phyloP scores from a whole-genome alignment of 2,797 vertebrate genomes.

The Liasis olivaceus region DNA sequence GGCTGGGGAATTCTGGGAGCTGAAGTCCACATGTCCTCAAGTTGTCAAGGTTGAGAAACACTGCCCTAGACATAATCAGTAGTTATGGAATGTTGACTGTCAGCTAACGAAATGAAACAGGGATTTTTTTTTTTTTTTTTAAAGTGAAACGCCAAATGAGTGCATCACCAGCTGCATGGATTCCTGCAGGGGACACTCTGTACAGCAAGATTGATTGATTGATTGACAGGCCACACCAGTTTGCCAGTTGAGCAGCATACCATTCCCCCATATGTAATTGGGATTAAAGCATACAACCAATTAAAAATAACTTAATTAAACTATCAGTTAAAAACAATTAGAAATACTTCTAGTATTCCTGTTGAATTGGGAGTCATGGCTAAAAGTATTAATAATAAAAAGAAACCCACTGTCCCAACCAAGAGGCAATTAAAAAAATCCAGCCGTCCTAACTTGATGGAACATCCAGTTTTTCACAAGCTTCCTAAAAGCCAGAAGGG shows the following conservation, averaged over 20 bases:
- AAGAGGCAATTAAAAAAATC: neutral
- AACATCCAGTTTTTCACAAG: neutral
- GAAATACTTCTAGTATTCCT: neutral
- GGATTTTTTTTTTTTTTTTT: too few relatives aligned
- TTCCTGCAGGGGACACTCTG: neutral
- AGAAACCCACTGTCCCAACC: neutral
- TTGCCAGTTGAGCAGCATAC: neutral
- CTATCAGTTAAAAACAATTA: neutral
- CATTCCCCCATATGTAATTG: neutral
- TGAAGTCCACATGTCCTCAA: too few relatives aligned
- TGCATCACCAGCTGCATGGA: neutral
- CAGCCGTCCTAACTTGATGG: neutral
- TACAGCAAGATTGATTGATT: neutral
- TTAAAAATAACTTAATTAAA: too few relatives aligned
- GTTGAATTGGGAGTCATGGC: neutral
- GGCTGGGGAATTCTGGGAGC: too few relatives aligned
- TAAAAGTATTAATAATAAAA: neutral
- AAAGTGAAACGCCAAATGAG: too few relatives aligned
- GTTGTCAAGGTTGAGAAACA: too few relatives aligned
- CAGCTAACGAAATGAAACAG: neutral
- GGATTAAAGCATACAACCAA: neutral
- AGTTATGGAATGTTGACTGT: neutral
- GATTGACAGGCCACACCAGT: neutral
- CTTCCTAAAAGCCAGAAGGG: neutral
- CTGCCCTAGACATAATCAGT: neutral